Percentiles rank a stretch among this genome's conserved stretches.
Evolutionary conservation across 2,888 invertebrate genomes (phyloP).

Genomic region (Macaria liturata): DNA sequence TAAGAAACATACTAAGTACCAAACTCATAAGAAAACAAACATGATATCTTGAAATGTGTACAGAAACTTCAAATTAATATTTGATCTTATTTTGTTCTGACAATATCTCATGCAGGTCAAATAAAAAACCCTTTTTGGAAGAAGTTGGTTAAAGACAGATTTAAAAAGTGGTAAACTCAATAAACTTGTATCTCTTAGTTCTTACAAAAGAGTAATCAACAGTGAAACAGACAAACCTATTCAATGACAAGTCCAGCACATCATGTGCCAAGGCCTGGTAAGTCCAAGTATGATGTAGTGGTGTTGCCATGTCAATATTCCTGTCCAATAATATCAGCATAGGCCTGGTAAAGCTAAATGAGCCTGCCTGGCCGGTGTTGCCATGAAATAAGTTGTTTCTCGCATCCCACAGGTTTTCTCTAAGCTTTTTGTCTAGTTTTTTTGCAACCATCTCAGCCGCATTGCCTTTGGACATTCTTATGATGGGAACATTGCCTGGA

Average conservation of each 20-base stretch:
- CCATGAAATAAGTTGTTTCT: conserved; percentile 97
- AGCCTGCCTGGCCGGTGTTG: conserved; percentile 90
- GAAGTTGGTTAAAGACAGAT: too few species aligned
- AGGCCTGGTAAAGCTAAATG: conserved; percentile 95
- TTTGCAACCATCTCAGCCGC: conserved; percentile 99
- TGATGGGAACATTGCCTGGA: conserved; percentile 92
- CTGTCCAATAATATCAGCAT: conserved; percentile 96
- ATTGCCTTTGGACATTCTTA: conserved; percentile 96
- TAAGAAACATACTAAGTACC: too few species aligned
- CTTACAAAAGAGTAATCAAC: too few species aligned
- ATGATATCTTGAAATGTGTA: too few species aligned
- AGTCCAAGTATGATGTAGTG: conserved; percentile 99
- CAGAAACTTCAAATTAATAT: too few species aligned
- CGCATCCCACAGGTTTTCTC: conserved; percentile 98
- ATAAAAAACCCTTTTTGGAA: too few species aligned
- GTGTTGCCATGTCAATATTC: conserved; percentile 98
- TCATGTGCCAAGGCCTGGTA: conserved; percentile 99
- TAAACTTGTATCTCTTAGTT: too few species aligned
- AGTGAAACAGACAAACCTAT: conserved; percentile 78
- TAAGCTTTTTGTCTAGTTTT: conserved; percentile 97
- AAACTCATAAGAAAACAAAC: too few species aligned
- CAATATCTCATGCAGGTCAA: too few species aligned
- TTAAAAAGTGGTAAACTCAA: too few species aligned
- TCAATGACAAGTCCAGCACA: conserved; percentile 95
- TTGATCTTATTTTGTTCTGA: too few species aligned